These are phyloP conservation scores for Halcyon badia DNA, from an alignment of 2,797 vertebrate genomes.

Conservation along the genomic window DNA sequence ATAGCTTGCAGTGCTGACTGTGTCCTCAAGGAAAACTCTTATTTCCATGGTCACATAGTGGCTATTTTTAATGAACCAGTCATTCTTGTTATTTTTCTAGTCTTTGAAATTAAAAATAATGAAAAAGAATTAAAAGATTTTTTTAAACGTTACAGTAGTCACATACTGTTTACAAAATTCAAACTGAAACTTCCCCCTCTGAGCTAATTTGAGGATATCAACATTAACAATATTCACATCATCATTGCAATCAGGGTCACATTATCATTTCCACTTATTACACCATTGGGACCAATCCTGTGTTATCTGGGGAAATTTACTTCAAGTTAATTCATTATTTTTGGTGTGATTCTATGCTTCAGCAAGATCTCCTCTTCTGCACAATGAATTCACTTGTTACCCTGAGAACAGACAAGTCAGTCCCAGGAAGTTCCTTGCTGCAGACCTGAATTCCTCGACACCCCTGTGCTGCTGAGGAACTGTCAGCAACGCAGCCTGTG, in stretches of 20 bases:
- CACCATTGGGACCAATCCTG: constrained; percentile 48
- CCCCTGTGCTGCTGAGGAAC: neutral
- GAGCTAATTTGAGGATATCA: constrained; percentile 47
- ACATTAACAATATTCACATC: constrained; percentile 59
- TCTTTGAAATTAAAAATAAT: constrained; percentile 39
- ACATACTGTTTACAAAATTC: constrained; percentile 11
- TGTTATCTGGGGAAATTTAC: constrained; percentile 17
- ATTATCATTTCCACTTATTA: constrained; percentile 65
- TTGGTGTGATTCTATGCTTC: constrained; percentile 29
- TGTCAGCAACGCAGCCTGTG: neutral
- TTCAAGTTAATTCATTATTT: constrained; percentile 56
- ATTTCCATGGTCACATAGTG: constrained; percentile 28
- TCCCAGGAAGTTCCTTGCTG: neutral
- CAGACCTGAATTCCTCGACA: neutral
- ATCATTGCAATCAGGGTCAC: constrained; percentile 47
- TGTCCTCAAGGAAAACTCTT: constrained; percentile 19
- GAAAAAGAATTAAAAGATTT: neutral
- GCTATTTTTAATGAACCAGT: constrained; percentile 61
- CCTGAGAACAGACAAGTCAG: neutral
- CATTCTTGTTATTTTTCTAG: constrained; percentile 22
- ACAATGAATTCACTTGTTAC: neutral
- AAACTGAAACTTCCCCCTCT: neutral
- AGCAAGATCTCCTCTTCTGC: constrained; percentile 42
- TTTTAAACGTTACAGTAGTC: constrained; percentile 42
- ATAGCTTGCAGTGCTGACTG: neutral